Conservation (phyloP, 2,797 vertebrate genomes). For the Pipistrellus pygmaeus region DNA sequence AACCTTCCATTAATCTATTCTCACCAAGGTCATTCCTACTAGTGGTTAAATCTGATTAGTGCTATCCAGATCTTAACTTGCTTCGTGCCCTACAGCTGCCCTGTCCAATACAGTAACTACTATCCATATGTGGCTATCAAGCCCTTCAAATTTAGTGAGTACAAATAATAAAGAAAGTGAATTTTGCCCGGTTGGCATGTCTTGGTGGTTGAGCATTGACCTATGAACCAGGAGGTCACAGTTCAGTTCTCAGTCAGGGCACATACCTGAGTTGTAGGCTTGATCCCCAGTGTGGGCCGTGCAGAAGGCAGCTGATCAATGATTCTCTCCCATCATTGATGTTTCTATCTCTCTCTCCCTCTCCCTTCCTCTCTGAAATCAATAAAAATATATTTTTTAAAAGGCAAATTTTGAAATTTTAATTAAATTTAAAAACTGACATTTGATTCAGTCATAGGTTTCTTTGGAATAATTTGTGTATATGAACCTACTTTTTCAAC, state of each 20-base stretch:
- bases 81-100: not conserved
- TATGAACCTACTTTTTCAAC: constrained; percentile 25
- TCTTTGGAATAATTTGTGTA: constrained; percentile 17
- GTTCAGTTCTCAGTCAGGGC: too few relatives aligned
- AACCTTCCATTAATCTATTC: not conserved
- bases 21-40: not conserved
- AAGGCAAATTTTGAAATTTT: not conserved
- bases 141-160: not conserved
- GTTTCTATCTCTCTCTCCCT: too few relatives aligned
- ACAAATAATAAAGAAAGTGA: not conserved
- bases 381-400: too few relatives aligned
- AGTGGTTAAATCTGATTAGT: not conserved
- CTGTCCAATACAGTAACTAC: not conserved
- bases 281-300: too few relatives aligned
- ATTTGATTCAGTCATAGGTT: not conserved
- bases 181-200: not conserved
- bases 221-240: too few relatives aligned
- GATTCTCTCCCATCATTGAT: too few relatives aligned
- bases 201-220: too few relatives aligned
- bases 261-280: too few relatives aligned
- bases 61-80: not conserved
- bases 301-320: too few relatives aligned
- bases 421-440: not conserved
- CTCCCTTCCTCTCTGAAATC: too few relatives aligned
- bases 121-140: not conserved